Base-by-base conservation (phyloP, 2,797 vertebrate genomes). In the Bucorvus abyssinicus region DNA sequence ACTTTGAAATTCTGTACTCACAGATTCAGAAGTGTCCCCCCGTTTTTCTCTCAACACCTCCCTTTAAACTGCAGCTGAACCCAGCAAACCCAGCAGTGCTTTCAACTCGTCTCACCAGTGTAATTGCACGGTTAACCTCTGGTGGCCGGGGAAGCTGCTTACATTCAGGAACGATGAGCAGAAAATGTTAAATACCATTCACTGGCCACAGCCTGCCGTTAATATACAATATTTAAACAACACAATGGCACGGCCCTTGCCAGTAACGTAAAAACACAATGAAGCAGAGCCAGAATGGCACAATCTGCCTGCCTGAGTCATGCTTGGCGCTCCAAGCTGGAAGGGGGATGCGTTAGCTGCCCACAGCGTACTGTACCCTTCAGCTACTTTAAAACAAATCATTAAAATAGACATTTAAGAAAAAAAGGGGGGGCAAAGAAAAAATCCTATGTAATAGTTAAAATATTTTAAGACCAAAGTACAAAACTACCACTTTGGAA, bases 191-290 rank as follows among this genome's bases (percentile, higher is more conserved):
- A 96, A 94, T 69, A 93, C 56, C 75, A 79, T 82, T 94, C 91
- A 84, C 89, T 80, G 77, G 91, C 93, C 95, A 90, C 73, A 95
- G 76, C 85, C 94, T 93, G 77, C 30, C 93, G 74, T 91, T 96
- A 97, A 96, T 87, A 96, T 79, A 94, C 40, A 97, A 97, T 95
- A 95, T 95, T 89, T 95, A 90, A 96, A 88, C 89, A 96, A 94
- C 93, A 97, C 96, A 96, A 97, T 95, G 96, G 91, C 96, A 84
- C 4, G 81, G 91, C 77, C 93, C 88, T 34, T 96, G 94, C 92
- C 78, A 97, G 84, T 95, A 96, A 88, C 85, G 90, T 83, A 95
- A 97, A 94, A 96, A 64, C 85, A 77, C 26, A 96, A 63, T 94
- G 92, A 94, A 95, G 44, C 5, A 32, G 63, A 90, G 82, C 93